A percentile compares a stretch with the other conserved stretches of the same genome.
These are phyloP conservation scores for Emberiza fucata DNA, from an alignment of 2,113 vertebrate species.

Conservation along the genomic window DNA sequence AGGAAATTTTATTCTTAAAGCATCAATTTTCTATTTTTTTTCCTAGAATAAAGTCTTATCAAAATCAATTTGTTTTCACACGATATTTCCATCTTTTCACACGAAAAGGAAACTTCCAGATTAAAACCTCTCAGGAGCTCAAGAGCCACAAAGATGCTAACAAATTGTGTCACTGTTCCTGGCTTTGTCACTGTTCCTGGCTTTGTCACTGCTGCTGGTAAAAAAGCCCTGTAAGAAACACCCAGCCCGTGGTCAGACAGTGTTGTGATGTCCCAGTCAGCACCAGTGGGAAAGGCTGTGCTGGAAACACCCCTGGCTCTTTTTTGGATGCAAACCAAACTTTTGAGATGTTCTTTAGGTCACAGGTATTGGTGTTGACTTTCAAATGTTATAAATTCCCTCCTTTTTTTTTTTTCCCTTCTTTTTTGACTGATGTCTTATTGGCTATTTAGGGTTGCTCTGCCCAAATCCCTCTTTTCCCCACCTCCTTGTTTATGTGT, in stretches of 20 bases:
- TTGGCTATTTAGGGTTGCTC: not conserved
- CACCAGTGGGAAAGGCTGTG: not conserved
- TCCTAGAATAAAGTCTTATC: not conserved
- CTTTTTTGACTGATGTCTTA: not conserved
- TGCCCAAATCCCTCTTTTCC: not conserved
- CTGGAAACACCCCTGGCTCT: not conserved
- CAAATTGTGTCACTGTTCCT: not conserved
- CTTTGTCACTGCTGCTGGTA: not conserved
- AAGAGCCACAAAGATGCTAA: too few species aligned
- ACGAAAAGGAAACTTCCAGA: not conserved
- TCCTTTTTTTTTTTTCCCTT: not conserved
- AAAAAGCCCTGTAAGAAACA: not conserved
- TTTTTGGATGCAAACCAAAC: not conserved
- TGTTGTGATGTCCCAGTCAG: not conserved
- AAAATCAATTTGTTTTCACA: not conserved
- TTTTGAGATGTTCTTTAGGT: not conserved
- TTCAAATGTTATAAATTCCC: not conserved
- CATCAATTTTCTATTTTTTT: not conserved
- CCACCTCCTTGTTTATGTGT: not conserved
- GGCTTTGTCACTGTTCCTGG: not conserved
- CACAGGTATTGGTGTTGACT: too few species aligned
- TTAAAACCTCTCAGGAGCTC: not conserved
- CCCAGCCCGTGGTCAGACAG: fast-evolving
- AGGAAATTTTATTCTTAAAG: not conserved
- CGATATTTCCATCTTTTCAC: not conserved